phyloP scores from a whole-genome alignment of 2,113 vertebrate genomes.

The Charina bottae region DNA sequence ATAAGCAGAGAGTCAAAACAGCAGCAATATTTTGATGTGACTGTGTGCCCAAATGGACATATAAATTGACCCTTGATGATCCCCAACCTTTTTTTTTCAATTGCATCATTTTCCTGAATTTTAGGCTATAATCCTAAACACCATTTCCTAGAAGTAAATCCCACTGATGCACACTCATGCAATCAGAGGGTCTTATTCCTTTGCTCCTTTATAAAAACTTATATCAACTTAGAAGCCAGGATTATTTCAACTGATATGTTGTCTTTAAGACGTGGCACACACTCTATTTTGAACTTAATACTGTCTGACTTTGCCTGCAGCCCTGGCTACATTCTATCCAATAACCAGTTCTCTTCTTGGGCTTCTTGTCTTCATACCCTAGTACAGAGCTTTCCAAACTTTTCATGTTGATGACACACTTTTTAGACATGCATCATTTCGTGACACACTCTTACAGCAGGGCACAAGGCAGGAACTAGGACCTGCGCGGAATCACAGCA shows the following conservation, averaged over 20 bases:
- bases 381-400: no score
- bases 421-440: no score
- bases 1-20: neutral
- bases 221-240: neutral
- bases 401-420: no score
- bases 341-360: neutral
- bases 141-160: neutral
- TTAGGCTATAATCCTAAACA: neutral
- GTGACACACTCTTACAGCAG: no score
- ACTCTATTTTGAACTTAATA: conserved; percentile 18
- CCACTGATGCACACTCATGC: neutral
- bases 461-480: no score
- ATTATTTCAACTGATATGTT: conserved; percentile 1
- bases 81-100: neutral
- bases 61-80: neutral
- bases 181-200: neutral
- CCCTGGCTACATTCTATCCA: neutral
- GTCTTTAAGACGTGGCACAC: neutral
- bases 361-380: neutral
- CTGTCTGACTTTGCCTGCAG: conserved; percentile 23
- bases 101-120: neutral
- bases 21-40: neutral
- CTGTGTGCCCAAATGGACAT: neutral
- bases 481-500: no score
- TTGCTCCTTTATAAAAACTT: neutral